Evolutionary conservation across 1,140 invertebrate genomes (phyloP).

Genomic region (Lucilia cuprina): DNA sequence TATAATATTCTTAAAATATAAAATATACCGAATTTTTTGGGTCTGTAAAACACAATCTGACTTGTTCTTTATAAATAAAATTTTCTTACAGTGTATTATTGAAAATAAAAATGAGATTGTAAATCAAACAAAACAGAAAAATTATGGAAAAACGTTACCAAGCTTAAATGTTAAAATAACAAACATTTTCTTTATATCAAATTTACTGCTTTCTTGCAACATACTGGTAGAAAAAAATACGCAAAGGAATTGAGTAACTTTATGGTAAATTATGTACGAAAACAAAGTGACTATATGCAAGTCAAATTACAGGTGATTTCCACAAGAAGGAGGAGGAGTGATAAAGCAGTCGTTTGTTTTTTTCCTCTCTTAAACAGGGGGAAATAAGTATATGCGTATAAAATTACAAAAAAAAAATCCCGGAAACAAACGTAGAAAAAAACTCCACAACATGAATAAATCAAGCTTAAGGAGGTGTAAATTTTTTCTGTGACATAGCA

Average conservation of each 20-base stretch:
- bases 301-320: conserved; percentile 28
- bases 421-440: not conserved
- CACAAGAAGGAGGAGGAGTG: not conserved
- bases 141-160: not conserved
- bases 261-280: conserved; percentile 16
- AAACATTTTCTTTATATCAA: not conserved
- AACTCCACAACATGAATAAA: not conserved
- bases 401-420: not conserved
- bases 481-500: not conserved
- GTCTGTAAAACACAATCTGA: too few relatives aligned
- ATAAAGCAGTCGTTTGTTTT: not conserved
- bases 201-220: not conserved
- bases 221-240: not conserved
- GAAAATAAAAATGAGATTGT: not conserved
- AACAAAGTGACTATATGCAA: conserved; percentile 6
- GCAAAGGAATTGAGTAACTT: conserved; percentile 19
- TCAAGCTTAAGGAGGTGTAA: not conserved
- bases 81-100: not conserved
- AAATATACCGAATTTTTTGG: too few relatives aligned
- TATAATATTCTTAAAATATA: too few relatives aligned
- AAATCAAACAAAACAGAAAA: not conserved
- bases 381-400: not conserved
- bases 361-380: not conserved
- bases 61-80: not conserved
- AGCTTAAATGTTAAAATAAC: not conserved